A percentile compares a stretch with the other conserved stretches of the same genome.
phyloP scores from a whole-genome alignment of 2,797 vertebrate species.

The Pogoniulus pusillus region DNA sequence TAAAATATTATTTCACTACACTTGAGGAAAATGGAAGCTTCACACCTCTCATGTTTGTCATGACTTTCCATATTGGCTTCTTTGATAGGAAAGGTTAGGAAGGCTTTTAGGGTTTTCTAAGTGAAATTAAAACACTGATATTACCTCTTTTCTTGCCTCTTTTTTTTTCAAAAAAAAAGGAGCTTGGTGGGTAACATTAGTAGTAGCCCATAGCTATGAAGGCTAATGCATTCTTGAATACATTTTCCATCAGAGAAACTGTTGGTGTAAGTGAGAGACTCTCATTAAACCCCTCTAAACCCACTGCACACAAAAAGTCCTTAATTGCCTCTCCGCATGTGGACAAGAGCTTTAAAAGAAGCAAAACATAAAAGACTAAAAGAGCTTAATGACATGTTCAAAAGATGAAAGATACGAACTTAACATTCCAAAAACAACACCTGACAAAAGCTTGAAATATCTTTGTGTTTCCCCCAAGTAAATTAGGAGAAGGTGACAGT shows the following conservation, averaged over 20 bases:
- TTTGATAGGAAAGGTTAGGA: neutral
- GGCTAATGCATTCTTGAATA: neutral
- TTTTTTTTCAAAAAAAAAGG: neutral
- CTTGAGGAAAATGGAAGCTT: neutral
- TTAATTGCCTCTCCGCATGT: constrained; percentile 26
- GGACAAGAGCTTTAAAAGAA: constrained; percentile 21
- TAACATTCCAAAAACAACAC: neutral
- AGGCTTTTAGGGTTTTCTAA: neutral
- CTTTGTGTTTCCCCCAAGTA: neutral
- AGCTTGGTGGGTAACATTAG: neutral
- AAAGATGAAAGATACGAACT: neutral
- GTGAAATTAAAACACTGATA: neutral
- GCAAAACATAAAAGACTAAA: constrained; percentile 7
- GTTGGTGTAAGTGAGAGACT: neutral
- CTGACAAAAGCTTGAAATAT: neutral
- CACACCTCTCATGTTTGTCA: neutral
- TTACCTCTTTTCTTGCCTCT: neutral
- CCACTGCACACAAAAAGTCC: neutral
- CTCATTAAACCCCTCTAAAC: neutral
- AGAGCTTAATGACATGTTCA: neutral
- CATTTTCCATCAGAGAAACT: neutral
- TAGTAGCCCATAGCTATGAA: neutral
- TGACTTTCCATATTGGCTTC: neutral
- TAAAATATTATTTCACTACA: neutral
- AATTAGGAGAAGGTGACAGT: neutral